phyloP scores from a whole-genome alignment of 2,888 invertebrate species.

The Diaphora mendica region DNA sequence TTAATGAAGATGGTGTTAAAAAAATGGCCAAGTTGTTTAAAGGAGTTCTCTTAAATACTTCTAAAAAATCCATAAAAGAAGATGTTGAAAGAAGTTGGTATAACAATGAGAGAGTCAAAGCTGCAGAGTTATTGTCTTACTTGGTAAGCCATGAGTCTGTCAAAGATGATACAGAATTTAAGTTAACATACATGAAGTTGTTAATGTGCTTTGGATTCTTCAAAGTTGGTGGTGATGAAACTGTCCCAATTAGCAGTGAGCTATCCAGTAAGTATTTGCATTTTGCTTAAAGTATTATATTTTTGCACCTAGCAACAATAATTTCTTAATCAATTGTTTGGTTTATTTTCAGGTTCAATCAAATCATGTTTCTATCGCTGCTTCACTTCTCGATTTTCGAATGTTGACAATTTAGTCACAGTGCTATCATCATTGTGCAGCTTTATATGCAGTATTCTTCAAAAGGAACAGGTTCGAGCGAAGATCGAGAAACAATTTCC shows the following conservation, averaged over 20 bases:
- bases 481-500: slow-evolving; percentile 87
- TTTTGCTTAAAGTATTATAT: background rate
- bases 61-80: slow-evolving; percentile 82
- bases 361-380: slow-evolving; percentile 90
- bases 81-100: slow-evolving; percentile 87
- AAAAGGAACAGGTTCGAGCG: slow-evolving; percentile 78
- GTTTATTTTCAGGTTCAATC: slow-evolving; percentile 82
- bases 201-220: slow-evolving; percentile 89
- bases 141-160: slow-evolving; percentile 84
- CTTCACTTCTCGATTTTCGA: slow-evolving; percentile 89
- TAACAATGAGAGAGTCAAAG: slow-evolving; percentile 89
- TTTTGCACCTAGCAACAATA: background rate
- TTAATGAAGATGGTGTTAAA: slow-evolving; percentile 88
- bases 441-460: slow-evolving; percentile 85
- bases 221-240: slow-evolving; percentile 83
- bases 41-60: slow-evolving; percentile 86
- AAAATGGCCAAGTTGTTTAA: slow-evolving; percentile 88
- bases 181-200: slow-evolving; percentile 88
- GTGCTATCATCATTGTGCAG: slow-evolving; percentile 87
- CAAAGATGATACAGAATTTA: slow-evolving; percentile 88
- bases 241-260: slow-evolving; percentile 85
- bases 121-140: slow-evolving; percentile 84
- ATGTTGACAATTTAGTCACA: slow-evolving; percentile 87
- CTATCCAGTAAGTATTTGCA: slow-evolving; percentile 82
- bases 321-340: slow-evolving; percentile 1